Evolutionary conservation across 2,888 invertebrate genomes (phyloP), one percentile per base, ranked within the genome.

Genomic region (Noctua fimbriata): DNA sequence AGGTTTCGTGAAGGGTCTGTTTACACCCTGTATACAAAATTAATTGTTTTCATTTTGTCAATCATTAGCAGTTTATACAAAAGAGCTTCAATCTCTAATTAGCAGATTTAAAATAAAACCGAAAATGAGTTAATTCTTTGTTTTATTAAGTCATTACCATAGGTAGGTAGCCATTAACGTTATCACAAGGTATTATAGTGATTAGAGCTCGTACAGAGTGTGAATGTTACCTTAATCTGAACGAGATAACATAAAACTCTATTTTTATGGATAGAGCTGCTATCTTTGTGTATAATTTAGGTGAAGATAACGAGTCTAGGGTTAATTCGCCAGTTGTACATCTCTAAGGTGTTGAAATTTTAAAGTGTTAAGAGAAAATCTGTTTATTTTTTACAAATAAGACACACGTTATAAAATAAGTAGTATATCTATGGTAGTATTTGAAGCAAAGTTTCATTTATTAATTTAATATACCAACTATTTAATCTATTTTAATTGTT

Each of bases 211-310:
- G 49, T 60, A 60, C 55, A 69, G 32, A 58, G 60, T 72, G 63
- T 66, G 73, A 78, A 77, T 79, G 70, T 69, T 81, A 60, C 67
- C 58, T 67, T 89, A 84, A 86, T 84, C 88, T 72, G 24, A 69
- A 66, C 71, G 52, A 58, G 84, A 86, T 88, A 82, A 82, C 71
- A 65, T 49, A 49, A 78, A 76, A 67, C 73, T 55, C 41, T 70
- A 70, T 80, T 79, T 79, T 83, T 81, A 71, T 74, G 49, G 79
- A 84, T 79, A 85, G 1, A 41, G 47, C 21, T 47, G 21, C 73
- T 81, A 87, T 87, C 82, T 67, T 7, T 74, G 55, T 71, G 60
- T 73, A 74, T 83, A 69, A 87, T 78, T 82, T 86, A 79, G 88
- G 89, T 73, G 74, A 82, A 49, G 84, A 89, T 89, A 81, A 82